Base-by-base conservation (phyloP, 2,113 vertebrate genomes). In the Hyperopisus bebe region DNA sequence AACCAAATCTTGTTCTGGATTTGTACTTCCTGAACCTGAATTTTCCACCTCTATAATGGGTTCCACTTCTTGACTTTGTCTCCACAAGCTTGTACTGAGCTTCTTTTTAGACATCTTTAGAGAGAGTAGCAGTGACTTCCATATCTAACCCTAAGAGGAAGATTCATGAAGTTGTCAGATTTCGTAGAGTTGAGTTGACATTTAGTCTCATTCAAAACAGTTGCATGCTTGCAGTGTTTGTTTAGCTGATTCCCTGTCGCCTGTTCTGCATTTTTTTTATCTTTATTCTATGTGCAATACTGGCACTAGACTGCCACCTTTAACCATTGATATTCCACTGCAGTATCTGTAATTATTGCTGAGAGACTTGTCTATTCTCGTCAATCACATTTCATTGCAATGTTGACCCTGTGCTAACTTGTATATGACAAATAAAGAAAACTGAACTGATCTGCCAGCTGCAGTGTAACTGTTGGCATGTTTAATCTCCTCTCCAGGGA, bases 401-500 rank as follows among this genome's bases (percentile, higher is more conserved):
- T n/a, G n/a, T n/a, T n/a, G n/a, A n/a, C n/a, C n/a, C n/a, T n/a
- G n/a, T n/a, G n/a, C n/a, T n/a, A n/a, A n/a, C n/a, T n/a, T n/a
- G n/a, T n/a, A n/a, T n/a, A n/a, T n/a, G n/a, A n/a, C n/a, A n/a
- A n/a, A n/a, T n/a, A n/a, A n/a, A n/a, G n/a, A n/a, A n/a, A n/a
- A n/a, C n/a, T n/a, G n/a, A n/a, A n/a, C n/a, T n/a, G n/a, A n/a
- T 66, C 58, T 80, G 74, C 74, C 74, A 42, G 74, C 74, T 39
- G 62, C 44, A 24, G 19, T 31, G 46, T 88, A 47, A 66, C 24
- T 82, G n/a, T 24, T 15, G 80, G 17, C 27, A 21, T 5, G 9
- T 62, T 88, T 86, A 51, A 47, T 87, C 66, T 86, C 17, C 66
- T 89, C 85, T 87, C 53, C 91, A 99, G 98, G 95, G 95, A 90